Evolutionary conservation across 2,113 vertebrate genomes (phyloP).

Genomic region (Onychostoma macrolepis): DNA sequence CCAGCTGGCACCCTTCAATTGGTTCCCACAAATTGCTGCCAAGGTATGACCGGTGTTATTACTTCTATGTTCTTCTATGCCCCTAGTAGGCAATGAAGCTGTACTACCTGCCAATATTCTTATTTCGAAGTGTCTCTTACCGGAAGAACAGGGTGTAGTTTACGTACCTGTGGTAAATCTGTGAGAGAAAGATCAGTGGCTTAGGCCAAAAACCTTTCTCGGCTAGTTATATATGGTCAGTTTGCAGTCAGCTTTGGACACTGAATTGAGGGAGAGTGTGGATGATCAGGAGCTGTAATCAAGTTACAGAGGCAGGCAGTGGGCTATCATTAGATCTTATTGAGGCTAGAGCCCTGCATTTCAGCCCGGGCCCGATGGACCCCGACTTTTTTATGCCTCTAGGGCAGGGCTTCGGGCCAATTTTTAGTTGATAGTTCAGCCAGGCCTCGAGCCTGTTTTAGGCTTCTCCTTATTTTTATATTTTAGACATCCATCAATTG

Average conservation of each 20-base stretch:
- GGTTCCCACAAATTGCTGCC: neutral
- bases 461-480: too few species aligned
- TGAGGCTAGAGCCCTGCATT: too few species aligned
- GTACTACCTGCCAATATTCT: neutral
- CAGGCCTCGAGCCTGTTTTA: too few species aligned
- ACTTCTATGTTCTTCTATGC: neutral
- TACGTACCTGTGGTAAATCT: neutral
- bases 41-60: neutral
- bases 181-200: neutral
- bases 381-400: too few species aligned
- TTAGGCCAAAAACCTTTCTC: neutral
- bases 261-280: neutral
- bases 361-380: too few species aligned
- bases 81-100: neutral
- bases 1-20: neutral
- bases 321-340: neutral
- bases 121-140: neutral
- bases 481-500: too few species aligned
- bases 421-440: too few species aligned
- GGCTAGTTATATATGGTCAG: neutral
- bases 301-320: neutral
- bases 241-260: neutral
- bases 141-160: neutral
- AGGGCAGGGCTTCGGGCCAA: too few species aligned
- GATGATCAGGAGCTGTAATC: neutral